A percentile compares a stretch with the other conserved stretches of the same genome.
Evolutionary conservation across 2,888 invertebrate genomes (phyloP).

Genomic region (Rambutsinella grinnellia): DNA sequence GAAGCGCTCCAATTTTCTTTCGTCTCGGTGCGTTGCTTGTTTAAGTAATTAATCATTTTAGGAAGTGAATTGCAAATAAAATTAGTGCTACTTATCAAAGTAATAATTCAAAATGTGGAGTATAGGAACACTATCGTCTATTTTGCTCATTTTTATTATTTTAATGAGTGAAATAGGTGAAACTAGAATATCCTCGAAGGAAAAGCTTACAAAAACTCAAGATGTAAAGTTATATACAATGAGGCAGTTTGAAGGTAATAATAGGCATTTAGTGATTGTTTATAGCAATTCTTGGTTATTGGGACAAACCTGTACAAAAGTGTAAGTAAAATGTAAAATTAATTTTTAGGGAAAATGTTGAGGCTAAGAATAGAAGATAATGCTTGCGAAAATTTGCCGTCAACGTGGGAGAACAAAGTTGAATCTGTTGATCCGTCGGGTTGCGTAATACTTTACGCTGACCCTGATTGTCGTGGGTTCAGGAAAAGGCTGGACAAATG

Average conservation of each 20-base stretch:
- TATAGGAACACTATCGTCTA: neutral
- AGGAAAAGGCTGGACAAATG: conserved; percentile 54
- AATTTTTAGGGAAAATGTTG: conserved; percentile 38
- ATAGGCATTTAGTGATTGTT: too few species aligned
- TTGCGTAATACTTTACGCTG: conserved; percentile 56
- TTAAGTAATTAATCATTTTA: too few species aligned
- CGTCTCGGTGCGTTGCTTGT: too few species aligned
- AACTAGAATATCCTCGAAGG: conserved; percentile 32
- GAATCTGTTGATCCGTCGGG: conserved; percentile 51
- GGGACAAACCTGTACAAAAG: neutral
- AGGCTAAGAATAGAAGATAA: conserved; percentile 49
- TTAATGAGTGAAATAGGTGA: neutral
- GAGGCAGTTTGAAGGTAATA: conserved; percentile 59
- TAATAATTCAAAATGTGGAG: neutral
- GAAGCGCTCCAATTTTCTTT: too few species aligned
- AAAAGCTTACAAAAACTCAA: conserved; percentile 25
- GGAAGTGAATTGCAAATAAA: too few species aligned
- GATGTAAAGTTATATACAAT: conserved; percentile 52
- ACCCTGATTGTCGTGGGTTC: conserved; percentile 53
- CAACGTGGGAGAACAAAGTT: conserved; percentile 49
- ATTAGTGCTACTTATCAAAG: too few species aligned
- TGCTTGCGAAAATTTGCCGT: conserved; percentile 49
- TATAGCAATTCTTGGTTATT: neutral
- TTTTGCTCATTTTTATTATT: neutral
- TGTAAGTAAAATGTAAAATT: too few species aligned